These are phyloP conservation scores for Buceros bicornis DNA, from an alignment of 2,797 vertebrate species.

Conservation along the genomic window DNA sequence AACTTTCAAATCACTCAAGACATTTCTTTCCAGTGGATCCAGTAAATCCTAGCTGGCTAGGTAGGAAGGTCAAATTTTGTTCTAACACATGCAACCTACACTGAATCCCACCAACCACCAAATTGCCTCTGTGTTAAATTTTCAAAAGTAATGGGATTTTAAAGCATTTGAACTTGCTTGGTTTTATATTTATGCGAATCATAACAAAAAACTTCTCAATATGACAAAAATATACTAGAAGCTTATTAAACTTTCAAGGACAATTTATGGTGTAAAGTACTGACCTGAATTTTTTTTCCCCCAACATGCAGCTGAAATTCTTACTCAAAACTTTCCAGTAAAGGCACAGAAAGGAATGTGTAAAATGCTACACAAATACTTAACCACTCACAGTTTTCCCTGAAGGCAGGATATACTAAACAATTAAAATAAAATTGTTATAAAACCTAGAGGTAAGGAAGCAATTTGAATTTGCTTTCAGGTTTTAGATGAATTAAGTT, in stretches of 20 bases:
- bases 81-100: background rate
- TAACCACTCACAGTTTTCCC: background rate
- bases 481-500: background rate
- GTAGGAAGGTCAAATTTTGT: background rate
- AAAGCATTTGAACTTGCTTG: background rate
- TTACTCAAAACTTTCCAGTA: background rate
- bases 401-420: background rate
- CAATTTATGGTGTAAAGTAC: background rate
- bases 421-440: background rate
- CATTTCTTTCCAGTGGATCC: background rate
- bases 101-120: background rate
- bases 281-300: background rate
- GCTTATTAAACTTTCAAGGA: background rate
- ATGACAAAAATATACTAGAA: background rate
- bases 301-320: background rate
- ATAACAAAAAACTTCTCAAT: background rate
- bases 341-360: background rate
- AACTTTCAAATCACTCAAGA: background rate
- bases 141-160: background rate
- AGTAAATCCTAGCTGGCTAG: background rate
- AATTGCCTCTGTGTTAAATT: background rate
- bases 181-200: background rate
- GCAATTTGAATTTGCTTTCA: constrained; percentile 1
- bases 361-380: background rate
- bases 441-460: background rate